Percentiles rank a stretch among this genome's conserved stretches.
Evolutionary conservation across 2,888 invertebrate genomes (phyloP).

Genomic region (Alloplasta piceator): DNA sequence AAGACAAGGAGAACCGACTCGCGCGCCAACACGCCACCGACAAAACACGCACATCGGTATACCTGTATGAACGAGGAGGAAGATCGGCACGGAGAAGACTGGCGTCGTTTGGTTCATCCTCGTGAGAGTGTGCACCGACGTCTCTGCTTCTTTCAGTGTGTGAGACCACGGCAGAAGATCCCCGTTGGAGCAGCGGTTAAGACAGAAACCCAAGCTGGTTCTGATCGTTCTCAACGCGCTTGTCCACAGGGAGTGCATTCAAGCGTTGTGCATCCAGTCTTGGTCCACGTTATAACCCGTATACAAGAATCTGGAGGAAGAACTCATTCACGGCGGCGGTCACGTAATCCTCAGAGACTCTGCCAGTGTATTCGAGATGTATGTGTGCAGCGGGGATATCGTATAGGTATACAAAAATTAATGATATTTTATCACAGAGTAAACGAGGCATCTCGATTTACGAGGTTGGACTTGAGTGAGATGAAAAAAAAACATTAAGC

Average conservation of each 20-base stretch:
- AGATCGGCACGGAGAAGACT: slow-evolving; percentile 21
- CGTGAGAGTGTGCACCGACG: neutral
- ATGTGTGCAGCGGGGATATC: neutral
- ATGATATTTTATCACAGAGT: slow-evolving; percentile 1
- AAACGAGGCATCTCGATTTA: neutral
- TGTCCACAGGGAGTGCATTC: slow-evolving; percentile 1
- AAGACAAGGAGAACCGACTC: slow-evolving; percentile 43
- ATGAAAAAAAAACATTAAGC: neutral
- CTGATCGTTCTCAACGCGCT: slow-evolving; percentile 3
- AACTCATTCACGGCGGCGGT: slow-evolving; percentile 60
- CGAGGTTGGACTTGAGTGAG: neutral
- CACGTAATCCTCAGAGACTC: slow-evolving; percentile 48
- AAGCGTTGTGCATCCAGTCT: neutral
- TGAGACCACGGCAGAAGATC: neutral
- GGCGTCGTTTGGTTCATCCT: slow-evolving; percentile 6
- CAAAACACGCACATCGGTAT: neutral
- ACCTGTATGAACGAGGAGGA: neutral
- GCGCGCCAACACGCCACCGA: slow-evolving; percentile 24
- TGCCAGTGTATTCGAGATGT: slow-evolving; percentile 10
- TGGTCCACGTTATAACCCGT: slow-evolving; percentile 27
- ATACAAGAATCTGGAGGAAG: slow-evolving; percentile 33
- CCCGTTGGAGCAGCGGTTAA: slow-evolving; percentile 17
- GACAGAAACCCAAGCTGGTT: neutral
- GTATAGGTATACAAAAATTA: neutral
- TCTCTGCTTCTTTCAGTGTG: neutral